These are phyloP conservation scores for Daubentonia madagascariensis DNA, from an alignment of 2,113 vertebrate species.

Conservation along the genomic window DNA sequence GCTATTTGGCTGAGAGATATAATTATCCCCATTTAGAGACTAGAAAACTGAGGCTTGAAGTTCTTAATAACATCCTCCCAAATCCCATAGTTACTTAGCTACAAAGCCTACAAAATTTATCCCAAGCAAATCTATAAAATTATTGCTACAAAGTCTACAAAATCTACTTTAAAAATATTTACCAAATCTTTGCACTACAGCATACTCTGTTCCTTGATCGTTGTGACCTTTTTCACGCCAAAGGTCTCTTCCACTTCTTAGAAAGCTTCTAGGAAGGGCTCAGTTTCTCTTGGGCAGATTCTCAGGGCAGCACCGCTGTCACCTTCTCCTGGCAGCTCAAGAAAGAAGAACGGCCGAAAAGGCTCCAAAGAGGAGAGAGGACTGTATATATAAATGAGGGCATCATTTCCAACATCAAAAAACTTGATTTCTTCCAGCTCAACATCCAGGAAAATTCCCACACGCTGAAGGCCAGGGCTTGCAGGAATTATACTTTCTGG, in stretches of 20 bases:
- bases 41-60: neutral
- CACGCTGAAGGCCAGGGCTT: neutral
- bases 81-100: neutral
- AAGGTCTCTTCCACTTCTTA: neutral
- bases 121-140: neutral
- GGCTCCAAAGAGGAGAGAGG: neutral
- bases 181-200: neutral
- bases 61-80: neutral
- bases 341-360: neutral
- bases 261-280: neutral
- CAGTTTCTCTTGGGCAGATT: neutral
- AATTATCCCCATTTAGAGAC: neutral
- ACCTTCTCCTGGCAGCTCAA: neutral
- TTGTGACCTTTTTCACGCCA: neutral
- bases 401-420: neutral
- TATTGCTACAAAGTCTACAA: neutral
- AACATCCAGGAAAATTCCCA: slow-evolving; percentile 6
- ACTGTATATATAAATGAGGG: neutral
- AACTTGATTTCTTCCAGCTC: slow-evolving; percentile 25
- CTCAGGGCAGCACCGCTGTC: neutral
- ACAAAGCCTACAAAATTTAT: neutral
- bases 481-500: neutral
- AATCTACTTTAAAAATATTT: neutral
- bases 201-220: neutral
- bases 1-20: neutral